Percentiles rank a stretch among this genome's conserved stretches.
phyloP scores from a whole-genome alignment of 2,113 vertebrate genomes.

The Barnardius zonarius region DNA sequence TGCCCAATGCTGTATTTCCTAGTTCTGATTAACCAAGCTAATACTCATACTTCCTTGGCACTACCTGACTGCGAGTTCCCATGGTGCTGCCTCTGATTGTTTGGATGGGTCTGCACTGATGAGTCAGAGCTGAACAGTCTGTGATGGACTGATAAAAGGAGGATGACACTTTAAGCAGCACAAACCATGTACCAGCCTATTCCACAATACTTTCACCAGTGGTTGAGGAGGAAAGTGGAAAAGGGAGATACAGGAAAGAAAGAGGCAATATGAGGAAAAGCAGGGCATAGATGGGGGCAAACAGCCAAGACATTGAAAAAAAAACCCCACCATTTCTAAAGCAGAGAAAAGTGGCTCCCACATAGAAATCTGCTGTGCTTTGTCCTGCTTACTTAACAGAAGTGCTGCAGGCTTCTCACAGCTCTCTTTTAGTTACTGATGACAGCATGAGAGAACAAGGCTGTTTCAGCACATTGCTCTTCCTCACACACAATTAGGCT shows the following conservation, averaged over 20 bases:
- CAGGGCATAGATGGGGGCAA: not conserved
- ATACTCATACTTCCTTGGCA: constrained; percentile 11
- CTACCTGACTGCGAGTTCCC: not conserved
- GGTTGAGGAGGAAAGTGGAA: not conserved
- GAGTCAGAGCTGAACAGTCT: not conserved
- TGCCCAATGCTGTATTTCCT: constrained; percentile 29
- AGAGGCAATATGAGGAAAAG: not conserved
- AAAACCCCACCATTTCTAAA: not conserved
- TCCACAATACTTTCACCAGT: not conserved
- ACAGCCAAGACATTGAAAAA: not conserved
- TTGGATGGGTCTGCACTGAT: not conserved
- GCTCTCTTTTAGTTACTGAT: not conserved
- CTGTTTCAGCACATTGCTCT: not conserved
- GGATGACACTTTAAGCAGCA: not conserved
- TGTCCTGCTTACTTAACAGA: not conserved
- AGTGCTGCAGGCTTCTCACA: not conserved
- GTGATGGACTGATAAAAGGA: not conserved
- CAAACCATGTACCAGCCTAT: not conserved
- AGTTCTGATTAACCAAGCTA: not conserved
- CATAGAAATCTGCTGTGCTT: not conserved
- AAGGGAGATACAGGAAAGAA: not conserved
- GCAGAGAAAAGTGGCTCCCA: not conserved
- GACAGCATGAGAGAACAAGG: not conserved
- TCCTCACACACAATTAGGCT: not conserved
- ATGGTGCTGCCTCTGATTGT: not conserved